Base-by-base conservation (phyloP, 2,113 vertebrate species). In the Tachysurus vachellii region DNA sequence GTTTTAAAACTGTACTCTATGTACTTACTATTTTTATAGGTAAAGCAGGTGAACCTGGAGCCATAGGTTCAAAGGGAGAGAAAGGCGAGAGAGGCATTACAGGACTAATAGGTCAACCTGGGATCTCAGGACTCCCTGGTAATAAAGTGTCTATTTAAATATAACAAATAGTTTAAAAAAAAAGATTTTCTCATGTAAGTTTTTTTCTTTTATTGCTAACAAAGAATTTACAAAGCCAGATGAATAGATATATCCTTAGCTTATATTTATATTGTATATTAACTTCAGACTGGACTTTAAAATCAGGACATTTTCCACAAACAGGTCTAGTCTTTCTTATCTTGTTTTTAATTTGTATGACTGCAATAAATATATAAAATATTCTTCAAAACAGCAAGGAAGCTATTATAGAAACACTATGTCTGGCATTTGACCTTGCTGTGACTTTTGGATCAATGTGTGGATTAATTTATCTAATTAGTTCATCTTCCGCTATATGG, bases 31-130 rank as follows among this genome's bases (percentile, higher is more conserved):
- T n/a, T n/a, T n/a, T n/a, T n/a, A n/a, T 31, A 83, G 88, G 88
- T 57, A 23, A 7, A n/a, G 17, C 12, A 59, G 89, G 87, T 61
- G 4, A 31, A 19, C 31, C 84, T 61, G 89, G 89, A 75, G 5
- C 85, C 13, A 44, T 26, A 14, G 89, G 89, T 62, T 6, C 31
- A 36, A 84, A 88, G 36, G 89, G 89, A 61, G 57, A 53, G 21
- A 84, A 10, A 84, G 89, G 89, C 75, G 81, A 84, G 0, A 13
- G 0, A 5, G 89, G 89, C 36, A 1, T 62, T 23, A 7, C n/a
- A 50, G 87, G 89, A n/a, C 14, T 13, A 68, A 44, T 3, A 21
- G 89, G 87, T 7, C 50, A 59, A 42, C n/a, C 5, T 16, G 87
- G 89, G 26, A 57, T 42, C 1, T 0, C 6, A 21, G 89, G 89